Conservation (phyloP, 2,888 invertebrate genomes). For the Microplitis deprimator region DNA sequence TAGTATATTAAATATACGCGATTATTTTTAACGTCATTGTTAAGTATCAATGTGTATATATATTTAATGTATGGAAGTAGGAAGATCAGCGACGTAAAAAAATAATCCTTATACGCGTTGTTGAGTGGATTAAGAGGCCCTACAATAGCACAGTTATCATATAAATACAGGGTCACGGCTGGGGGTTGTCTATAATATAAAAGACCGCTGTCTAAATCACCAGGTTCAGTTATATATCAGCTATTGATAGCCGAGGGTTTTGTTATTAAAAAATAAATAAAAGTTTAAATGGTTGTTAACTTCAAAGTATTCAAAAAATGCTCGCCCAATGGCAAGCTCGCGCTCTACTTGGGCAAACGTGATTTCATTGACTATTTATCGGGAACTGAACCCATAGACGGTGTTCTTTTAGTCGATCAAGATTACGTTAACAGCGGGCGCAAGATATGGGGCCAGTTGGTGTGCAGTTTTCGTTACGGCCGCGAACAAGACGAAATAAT, state of each 20-base stretch:
- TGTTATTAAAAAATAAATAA: neutral
- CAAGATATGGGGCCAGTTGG: conserved; percentile 90
- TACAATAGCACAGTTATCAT: conserved; percentile 34
- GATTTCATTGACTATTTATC: conserved; percentile 92
- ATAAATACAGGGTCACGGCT: conserved; percentile 49
- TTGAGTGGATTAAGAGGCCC: conserved; percentile 66
- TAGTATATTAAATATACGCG: neutral
- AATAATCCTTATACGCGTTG: conserved; percentile 53
- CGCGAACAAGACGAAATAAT: conserved; percentile 94
- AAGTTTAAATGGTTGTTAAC: conserved; percentile 85
- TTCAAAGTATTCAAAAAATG: conserved; percentile 94
- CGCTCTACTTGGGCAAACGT: conserved; percentile 87
- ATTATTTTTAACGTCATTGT: neutral
- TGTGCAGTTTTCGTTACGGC: conserved; percentile 93
- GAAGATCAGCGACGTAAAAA: conserved; percentile 31
- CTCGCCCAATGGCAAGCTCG: conserved; percentile 89
- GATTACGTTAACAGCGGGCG: conserved; percentile 86
- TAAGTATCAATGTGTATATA: neutral
- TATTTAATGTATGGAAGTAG: conserved; percentile 11
- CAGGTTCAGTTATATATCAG: conserved; percentile 33
- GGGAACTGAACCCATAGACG: conserved; percentile 90
- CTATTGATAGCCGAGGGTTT: conserved; percentile 3
- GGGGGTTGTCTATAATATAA: conserved; percentile 52
- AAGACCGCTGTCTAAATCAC: conserved; percentile 47
- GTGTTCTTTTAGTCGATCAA: conserved; percentile 88